These are phyloP conservation scores for Stegodyphus mimosarum DNA, from an alignment of 1,140 invertebrate species.

Conservation along the genomic window DNA sequence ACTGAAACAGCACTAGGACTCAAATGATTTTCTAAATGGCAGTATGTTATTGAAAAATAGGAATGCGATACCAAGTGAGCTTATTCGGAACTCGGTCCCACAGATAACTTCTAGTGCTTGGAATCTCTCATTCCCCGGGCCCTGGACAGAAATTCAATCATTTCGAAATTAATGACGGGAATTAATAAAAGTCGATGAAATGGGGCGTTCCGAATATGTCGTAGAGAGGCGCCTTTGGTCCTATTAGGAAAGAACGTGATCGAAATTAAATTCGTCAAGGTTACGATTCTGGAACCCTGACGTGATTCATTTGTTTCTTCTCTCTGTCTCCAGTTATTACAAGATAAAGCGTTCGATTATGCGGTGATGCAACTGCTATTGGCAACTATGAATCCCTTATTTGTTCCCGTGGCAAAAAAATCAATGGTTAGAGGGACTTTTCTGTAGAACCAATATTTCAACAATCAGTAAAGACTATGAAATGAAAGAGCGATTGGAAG, in stretches of 20 bases:
- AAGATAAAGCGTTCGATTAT: constrained; percentile 35
- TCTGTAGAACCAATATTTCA: background rate
- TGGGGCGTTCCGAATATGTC: constrained; percentile 44
- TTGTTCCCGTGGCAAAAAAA: background rate
- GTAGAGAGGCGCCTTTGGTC: constrained; percentile 50
- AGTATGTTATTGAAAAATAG: too few relatives aligned
- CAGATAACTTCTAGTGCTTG: too few relatives aligned
- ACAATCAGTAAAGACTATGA: too few relatives aligned
- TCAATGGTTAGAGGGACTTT: background rate
- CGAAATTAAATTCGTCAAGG: constrained; percentile 51
- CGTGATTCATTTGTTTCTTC: background rate
- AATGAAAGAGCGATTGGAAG: too few relatives aligned
- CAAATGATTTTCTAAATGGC: too few relatives aligned
- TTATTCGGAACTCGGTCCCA: too few relatives aligned
- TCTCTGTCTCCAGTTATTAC: background rate
- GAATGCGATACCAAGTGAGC: too few relatives aligned
- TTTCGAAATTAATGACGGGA: constrained; percentile 43
- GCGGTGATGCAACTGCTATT: constrained; percentile 14
- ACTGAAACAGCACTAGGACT: too few relatives aligned
- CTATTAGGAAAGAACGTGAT: constrained; percentile 59
- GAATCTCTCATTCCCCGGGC: background rate
- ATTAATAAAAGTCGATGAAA: constrained; percentile 55
- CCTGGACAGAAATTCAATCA: constrained; percentile 37
- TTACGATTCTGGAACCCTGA: constrained; percentile 16
- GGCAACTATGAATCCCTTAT: constrained; percentile 30